Evolutionary conservation across 2,888 invertebrate species (phyloP), one percentile per base, ranked within the genome.

Genomic region (Ectemnius continuus): DNA sequence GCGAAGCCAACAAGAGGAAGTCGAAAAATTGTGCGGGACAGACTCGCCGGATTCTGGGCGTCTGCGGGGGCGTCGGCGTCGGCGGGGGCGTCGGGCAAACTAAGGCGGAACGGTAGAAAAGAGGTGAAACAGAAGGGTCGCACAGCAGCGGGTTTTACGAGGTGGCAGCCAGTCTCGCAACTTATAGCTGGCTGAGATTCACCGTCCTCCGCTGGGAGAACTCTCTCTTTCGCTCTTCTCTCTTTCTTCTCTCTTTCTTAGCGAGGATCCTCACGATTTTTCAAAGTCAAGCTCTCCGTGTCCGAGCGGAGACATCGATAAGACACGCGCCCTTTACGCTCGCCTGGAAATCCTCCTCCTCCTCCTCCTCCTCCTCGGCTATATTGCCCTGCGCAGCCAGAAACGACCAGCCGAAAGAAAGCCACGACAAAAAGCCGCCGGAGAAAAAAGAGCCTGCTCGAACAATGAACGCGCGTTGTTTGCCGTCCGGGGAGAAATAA

Each of bases 241-340:
- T 57, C 58, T 13, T 23, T 13, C 58, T 57, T 20, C 56, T 65
- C 57, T 23, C 23, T 23, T 65, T 45, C 57, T 23, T 16, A 18
- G 59, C 59, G 20, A 46, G 18, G 8, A 14, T n/a, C 60, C 36
- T 28, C 26, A 61, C 52, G 26, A 67, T 67, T 67, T 67, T 56
- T 67, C 67, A 67, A 67, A 67, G 60, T 28, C 45, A 47, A 36
- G 56, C 16, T 56, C 48, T 56, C 52, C 61, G 61, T 67, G 67
- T 52, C 26, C 61, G n/a, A 36, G 61, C 18, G 28, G 16, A 52
- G 67, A 60, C 61, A 56, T 56, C 26, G 67, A 67, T 67, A 67
- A 67, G 61, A 67, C 61, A 67, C 56, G 64, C 14, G 6, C 52
- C 56, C 56, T 61, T 52, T 56, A 61, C 28, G 18, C 36, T 60